Base-by-base conservation (phyloP, 2,113 vertebrate species). In the Gambusia holbrooki region DNA sequence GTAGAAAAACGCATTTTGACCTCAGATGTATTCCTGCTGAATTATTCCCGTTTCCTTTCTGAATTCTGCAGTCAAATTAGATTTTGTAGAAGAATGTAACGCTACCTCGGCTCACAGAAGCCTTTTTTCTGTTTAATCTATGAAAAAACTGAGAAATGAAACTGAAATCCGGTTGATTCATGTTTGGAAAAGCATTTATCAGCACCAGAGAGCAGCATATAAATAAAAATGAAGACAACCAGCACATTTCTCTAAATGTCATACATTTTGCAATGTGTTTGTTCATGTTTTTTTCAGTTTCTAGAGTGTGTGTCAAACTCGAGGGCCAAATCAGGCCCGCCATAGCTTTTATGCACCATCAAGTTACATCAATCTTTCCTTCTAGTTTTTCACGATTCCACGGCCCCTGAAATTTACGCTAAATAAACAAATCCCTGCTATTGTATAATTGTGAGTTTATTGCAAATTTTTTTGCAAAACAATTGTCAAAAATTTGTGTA, bases 101-200 rank as follows among this genome's bases (percentile, higher is more conserved):
- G 79, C 90, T 91, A 93, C 92, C 92, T 93, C 89, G 88, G 89
- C 83, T 89, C 89, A 68, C 54, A 60, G 69, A 79, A 70, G 84
- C 85, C 88, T 90, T 81, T 82, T 86, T 78, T 73, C 80, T 85
- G 60, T 66, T 29, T 62, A 30, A 83, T 73, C 60, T 74, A 62
- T 35, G 58, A 81, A 60, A n/a, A 82, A 68, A 64, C 51, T 61
- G 35, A 54, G 68, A 74, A 79, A 69, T 25, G 37, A 70, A 73
- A 80, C 69, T 84, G 19, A 19, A 25, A 37, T 65, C 22, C 9
- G 9, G 22, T 58, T 48, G 45, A 48, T 30, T 32, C 9, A 63
- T 9, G 30, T 8, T 63, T 63, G 25, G 25, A 58, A 58, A 58
- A 58, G 35, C 35, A 11, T 48, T 19, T 6, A 48, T 54, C 51